A percentile compares a stretch with the other conserved stretches of the same genome.
Evolutionary conservation across 1,140 invertebrate species (phyloP).

Genomic region (Akabosia matsudoensis): DNA sequence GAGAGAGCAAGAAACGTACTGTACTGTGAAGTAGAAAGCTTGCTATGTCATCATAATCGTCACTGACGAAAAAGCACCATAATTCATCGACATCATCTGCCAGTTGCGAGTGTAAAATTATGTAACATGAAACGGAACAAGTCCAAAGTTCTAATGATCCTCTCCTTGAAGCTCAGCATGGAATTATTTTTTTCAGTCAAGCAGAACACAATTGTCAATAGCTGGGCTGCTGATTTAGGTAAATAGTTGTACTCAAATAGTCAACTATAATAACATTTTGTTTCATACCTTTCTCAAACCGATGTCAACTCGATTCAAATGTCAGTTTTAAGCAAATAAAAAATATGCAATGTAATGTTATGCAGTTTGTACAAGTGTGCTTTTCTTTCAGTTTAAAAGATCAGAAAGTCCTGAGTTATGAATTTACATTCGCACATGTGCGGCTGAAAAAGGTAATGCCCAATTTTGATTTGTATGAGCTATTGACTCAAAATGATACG

Average conservation of each 20-base stretch:
- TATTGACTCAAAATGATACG: background rate
- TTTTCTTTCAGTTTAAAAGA: too few relatives aligned
- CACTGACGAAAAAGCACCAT: background rate
- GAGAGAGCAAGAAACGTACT: too few relatives aligned
- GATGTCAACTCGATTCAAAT: background rate
- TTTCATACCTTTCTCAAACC: background rate
- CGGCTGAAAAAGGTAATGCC: too few relatives aligned
- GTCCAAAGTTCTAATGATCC: background rate
- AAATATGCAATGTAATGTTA: background rate
- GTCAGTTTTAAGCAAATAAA: background rate
- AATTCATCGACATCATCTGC: background rate
- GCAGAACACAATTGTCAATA: background rate
- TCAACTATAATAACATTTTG: background rate
- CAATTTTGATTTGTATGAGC: too few relatives aligned
- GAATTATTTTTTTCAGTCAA: background rate
- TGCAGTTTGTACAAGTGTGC: too few relatives aligned
- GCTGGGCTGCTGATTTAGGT: background rate
- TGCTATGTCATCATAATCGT: background rate
- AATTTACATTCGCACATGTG: too few relatives aligned
- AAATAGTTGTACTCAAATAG: background rate
- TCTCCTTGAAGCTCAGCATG: background rate
- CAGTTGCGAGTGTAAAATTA: background rate
- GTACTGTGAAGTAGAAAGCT: too few relatives aligned
- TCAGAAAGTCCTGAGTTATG: too few relatives aligned
- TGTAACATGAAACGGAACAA: background rate